Conservation (phyloP, 2,888 invertebrate species). For the Cosmorhoe ocellata region DNA sequence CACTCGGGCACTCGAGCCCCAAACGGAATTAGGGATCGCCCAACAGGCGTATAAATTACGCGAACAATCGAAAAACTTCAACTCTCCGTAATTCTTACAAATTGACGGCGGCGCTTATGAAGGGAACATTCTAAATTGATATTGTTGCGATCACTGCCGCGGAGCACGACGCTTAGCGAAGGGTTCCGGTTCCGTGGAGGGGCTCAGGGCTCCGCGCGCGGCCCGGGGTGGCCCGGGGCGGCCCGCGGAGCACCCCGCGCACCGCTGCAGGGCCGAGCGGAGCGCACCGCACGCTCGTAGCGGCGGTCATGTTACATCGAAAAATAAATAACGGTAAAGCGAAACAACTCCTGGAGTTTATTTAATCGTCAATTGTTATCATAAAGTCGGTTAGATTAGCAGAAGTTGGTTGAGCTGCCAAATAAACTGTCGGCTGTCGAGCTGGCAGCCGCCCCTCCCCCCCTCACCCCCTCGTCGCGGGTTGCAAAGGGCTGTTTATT, state of each 20-base stretch:
- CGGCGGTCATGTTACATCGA: no score
- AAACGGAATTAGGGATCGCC: slow-evolving; percentile 12
- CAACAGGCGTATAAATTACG: slow-evolving; percentile 33
- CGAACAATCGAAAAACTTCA: slow-evolving; percentile 35
- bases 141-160: slow-evolving; percentile 32
- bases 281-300: no score
- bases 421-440: slow-evolving; percentile 21
- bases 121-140: slow-evolving; percentile 35
- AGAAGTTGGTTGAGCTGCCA: slow-evolving; percentile 18
- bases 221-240: neutral
- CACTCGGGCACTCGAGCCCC: slow-evolving; percentile 5
- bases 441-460: slow-evolving; percentile 10
- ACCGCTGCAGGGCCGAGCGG: neutral
- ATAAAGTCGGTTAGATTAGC: slow-evolving; percentile 27
- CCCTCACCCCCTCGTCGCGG: neutral
- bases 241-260: neutral
- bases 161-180: slow-evolving; percentile 22
- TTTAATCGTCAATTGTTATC: slow-evolving; percentile 24
- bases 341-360: slow-evolving; percentile 9
- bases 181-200: slow-evolving; percentile 16
- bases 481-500: slow-evolving; percentile 21
- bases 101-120: slow-evolving; percentile 34
- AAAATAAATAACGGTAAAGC: slow-evolving; percentile 4
- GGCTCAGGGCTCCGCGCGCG: slow-evolving; percentile 17
- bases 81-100: slow-evolving; percentile 34